Conservation (phyloP, 2,888 invertebrate species). For the Hypomecis atomaria region DNA sequence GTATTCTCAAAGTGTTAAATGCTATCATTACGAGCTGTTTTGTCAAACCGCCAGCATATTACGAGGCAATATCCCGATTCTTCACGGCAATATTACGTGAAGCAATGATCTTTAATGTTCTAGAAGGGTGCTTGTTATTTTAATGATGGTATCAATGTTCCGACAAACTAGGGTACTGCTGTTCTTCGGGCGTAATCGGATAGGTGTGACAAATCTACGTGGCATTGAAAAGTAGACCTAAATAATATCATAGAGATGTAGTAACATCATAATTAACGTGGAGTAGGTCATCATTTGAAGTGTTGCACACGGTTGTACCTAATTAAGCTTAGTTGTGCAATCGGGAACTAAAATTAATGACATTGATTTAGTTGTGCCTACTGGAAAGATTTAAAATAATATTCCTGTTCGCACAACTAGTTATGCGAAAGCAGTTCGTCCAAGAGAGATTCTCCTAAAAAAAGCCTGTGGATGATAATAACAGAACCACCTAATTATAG, state of each 20-base stretch:
- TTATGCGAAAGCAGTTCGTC: too few species aligned
- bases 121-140: conserved; percentile 8
- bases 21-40: conserved; percentile 9
- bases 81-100: conserved; percentile 10
- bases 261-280: too few species aligned
- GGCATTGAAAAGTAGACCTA: conserved; percentile 7
- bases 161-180: conserved; percentile 1
- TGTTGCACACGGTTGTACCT: too few species aligned
- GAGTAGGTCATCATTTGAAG: too few species aligned
- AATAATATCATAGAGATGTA: not conserved
- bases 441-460: too few species aligned
- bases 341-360: too few species aligned
- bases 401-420: too few species aligned
- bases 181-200: not conserved
- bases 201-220: conserved; percentile 14
- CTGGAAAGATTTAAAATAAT: too few species aligned
- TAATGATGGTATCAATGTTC: conserved; percentile 3
- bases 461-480: too few species aligned
- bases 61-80: conserved; percentile 1
- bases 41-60: conserved; percentile 6
- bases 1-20: not conserved
- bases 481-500: too few species aligned
- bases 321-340: too few species aligned
- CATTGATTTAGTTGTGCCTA: too few species aligned
- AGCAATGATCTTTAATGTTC: conserved; percentile 9